phyloP scores from a whole-genome alignment of 2,888 invertebrate genomes.

The Bellardia bayeri region DNA sequence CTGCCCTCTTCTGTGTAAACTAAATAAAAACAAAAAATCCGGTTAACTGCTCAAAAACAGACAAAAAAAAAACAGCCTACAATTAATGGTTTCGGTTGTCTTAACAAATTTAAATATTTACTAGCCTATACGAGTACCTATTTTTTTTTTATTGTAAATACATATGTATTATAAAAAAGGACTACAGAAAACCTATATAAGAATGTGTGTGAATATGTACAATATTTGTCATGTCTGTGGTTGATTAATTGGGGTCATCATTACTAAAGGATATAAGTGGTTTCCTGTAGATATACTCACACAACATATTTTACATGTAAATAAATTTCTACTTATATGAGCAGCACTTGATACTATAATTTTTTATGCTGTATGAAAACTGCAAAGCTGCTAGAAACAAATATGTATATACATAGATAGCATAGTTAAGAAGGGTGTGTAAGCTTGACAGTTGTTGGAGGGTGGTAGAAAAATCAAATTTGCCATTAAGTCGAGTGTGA shows the following conservation, averaged over 20 bases:
- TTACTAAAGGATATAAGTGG: slow-evolving; percentile 73
- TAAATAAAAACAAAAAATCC: slow-evolving; percentile 6
- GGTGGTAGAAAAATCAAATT: slow-evolving; percentile 51
- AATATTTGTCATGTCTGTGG: slow-evolving; percentile 67
- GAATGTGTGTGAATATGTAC: background rate
- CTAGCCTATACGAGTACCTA: background rate
- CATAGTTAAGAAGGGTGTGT: background rate
- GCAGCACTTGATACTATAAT: slow-evolving; percentile 27
- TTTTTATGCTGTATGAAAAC: slow-evolving; percentile 57
- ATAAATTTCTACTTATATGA: background rate
- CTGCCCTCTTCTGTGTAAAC: no score
- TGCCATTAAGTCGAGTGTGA: slow-evolving; percentile 70
- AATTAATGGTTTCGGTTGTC: slow-evolving; percentile 53
- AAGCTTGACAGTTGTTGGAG: slow-evolving; percentile 1
- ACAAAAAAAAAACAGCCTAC: slow-evolving; percentile 28
- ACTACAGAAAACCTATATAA: background rate
- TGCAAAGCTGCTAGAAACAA: background rate
- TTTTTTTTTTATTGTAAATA: background rate
- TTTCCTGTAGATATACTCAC: slow-evolving; percentile 62
- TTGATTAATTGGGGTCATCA: slow-evolving; percentile 74
- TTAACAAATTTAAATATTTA: background rate
- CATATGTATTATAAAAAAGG: background rate
- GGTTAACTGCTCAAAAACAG: background rate
- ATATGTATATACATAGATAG: background rate
- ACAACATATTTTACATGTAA: slow-evolving; percentile 27